These are phyloP conservation scores for Porphyrio hochstetteri DNA, from an alignment of 2,113 vertebrate species.

Conservation along the genomic window DNA sequence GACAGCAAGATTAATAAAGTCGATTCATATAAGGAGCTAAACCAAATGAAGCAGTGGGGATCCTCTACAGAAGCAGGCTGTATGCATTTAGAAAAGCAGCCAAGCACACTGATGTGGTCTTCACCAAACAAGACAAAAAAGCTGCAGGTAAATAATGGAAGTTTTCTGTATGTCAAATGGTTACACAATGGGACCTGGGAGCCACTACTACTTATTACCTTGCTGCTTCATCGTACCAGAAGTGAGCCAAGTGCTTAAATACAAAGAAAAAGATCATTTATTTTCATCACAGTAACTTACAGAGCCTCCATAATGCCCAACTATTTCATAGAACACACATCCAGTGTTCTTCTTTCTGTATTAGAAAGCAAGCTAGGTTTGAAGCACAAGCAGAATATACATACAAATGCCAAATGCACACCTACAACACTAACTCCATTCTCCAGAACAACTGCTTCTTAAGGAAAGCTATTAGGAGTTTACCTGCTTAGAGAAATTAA, in stretches of 20 bases:
- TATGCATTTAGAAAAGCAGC: neutral
- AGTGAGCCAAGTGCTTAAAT: neutral
- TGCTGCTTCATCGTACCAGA: neutral
- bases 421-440: neutral
- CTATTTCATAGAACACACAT: neutral
- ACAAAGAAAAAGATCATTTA: neutral
- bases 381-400: neutral
- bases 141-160: neutral
- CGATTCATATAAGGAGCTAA: neutral
- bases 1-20: neutral
- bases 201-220: neutral
- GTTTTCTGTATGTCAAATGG: neutral
- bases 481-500: neutral
- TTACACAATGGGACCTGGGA: neutral
- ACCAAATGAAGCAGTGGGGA: neutral
- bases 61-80: neutral
- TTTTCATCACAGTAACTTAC: neutral
- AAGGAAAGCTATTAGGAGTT: neutral
- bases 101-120: neutral
- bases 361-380: neutral
- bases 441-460: neutral
- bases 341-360: neutral
- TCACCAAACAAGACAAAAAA: neutral
- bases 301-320: neutral
- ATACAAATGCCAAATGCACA: neutral